These are phyloP conservation scores for Sebastes itinus DNA, from an alignment of 2,797 vertebrate species.

Conservation along the genomic window DNA sequence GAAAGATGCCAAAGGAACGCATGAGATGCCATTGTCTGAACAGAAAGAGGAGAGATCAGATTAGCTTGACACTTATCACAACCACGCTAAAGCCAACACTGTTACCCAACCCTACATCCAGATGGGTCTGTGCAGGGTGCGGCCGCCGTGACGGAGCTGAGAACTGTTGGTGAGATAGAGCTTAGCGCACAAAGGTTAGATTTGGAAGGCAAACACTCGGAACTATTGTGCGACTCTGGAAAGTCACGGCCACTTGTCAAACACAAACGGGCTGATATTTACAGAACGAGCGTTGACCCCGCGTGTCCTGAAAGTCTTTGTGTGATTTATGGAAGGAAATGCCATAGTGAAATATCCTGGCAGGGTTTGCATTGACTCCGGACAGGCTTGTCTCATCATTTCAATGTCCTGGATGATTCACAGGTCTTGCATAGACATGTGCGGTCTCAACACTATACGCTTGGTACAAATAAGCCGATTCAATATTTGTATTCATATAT, in stretches of 20 bases:
- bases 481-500: conserved; percentile 56
- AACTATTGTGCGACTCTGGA: conserved; percentile 73
- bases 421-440: conserved; percentile 64
- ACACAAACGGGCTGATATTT: conserved; percentile 73
- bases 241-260: conserved; percentile 79
- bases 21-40: conserved; percentile 57
- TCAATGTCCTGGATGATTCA: conserved; percentile 60
- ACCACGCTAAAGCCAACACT: conserved; percentile 70
- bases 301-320: conserved; percentile 66
- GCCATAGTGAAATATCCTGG: conserved; percentile 57
- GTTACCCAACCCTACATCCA: conserved; percentile 72
- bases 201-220: conserved; percentile 77
- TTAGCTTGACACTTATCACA: conserved; percentile 74
- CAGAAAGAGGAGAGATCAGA: conserved; percentile 55
- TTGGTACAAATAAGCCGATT: conserved; percentile 36
- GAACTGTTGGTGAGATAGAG: conserved; percentile 75
- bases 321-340: conserved; percentile 74
- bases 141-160: conserved; percentile 68
- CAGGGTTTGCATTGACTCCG: conserved; percentile 47
- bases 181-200: conserved; percentile 78
- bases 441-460: conserved; percentile 9
- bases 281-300: conserved; percentile 74
- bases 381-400: conserved; percentile 70
- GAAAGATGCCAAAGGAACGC: conserved; percentile 60
- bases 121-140: conserved; percentile 73